Conservation (phyloP, 2,113 vertebrate species). For the Pionites leucogaster region DNA sequence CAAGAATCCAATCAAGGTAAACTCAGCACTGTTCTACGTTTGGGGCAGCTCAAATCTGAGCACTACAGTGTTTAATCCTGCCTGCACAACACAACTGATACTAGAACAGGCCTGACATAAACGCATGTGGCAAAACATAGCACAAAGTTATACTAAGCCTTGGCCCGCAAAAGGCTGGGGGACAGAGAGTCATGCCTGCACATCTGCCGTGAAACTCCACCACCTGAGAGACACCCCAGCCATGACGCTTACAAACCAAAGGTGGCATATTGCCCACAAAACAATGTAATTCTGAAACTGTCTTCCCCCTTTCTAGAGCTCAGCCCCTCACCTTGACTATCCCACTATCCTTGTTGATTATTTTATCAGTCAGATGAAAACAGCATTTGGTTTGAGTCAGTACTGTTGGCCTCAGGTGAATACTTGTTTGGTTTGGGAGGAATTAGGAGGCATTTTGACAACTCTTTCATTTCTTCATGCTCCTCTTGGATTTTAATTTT, state of each 20-base stretch:
- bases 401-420: slow-evolving; percentile 44
- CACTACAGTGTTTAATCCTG: neutral
- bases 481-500: slow-evolving; percentile 69
- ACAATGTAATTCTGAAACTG: neutral
- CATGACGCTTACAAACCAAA: neutral
- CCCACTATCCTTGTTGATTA: neutral
- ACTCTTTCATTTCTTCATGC: slow-evolving; percentile 70
- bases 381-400: slow-evolving; percentile 42
- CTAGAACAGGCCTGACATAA: neutral
- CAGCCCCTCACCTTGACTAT: neutral
- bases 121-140: neutral
- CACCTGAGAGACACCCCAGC: neutral
- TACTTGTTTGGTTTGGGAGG: slow-evolving; percentile 61
- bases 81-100: neutral
- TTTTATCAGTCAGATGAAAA: neutral
- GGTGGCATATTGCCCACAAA: neutral
- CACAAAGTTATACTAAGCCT: neutral
- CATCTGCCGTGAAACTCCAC: neutral
- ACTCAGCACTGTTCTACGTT: neutral
- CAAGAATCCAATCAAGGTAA: neutral
- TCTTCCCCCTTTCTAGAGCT: neutral
- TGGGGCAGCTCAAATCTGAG: neutral
- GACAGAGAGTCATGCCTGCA: neutral
- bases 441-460: slow-evolving; percentile 67
- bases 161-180: neutral